Evolutionary conservation across 2,113 vertebrate genomes (phyloP).

Genomic region (Pleuronectes platessa): DNA sequence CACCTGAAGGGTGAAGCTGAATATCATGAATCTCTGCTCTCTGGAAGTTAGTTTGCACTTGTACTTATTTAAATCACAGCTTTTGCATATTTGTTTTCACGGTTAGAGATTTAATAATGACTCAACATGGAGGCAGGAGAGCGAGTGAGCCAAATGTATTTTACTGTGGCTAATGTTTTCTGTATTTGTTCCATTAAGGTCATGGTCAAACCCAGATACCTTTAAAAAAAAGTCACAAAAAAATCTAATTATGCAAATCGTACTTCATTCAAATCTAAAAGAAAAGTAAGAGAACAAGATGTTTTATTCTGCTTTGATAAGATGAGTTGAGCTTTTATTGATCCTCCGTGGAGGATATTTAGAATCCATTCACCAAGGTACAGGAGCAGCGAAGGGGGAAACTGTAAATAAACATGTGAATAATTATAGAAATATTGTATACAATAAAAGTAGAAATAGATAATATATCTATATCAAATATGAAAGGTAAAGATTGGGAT

Average conservation of each 20-base stretch:
- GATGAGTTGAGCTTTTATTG: neutral
- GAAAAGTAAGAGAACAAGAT: too few relatives aligned
- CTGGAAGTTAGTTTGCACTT: neutral
- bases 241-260: neutral
- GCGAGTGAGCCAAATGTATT: neutral
- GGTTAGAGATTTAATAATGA: neutral
- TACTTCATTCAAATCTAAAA: neutral
- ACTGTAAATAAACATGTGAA: too few relatives aligned
- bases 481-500: too few relatives aligned
- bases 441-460: too few relatives aligned
- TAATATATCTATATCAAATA: too few relatives aligned
- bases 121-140: conserved; percentile 24
- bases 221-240: too few relatives aligned
- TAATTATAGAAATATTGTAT: too few relatives aligned
- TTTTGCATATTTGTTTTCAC: conserved; percentile 35
- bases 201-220: neutral
- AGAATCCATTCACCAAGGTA: too few relatives aligned
- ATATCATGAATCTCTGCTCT: neutral
- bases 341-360: neutral
- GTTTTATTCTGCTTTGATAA: neutral
- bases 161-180: neutral
- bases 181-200: neutral
- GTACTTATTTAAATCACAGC: conserved; percentile 31
- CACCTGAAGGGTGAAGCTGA: neutral
- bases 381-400: too few relatives aligned